Evolutionary conservation across 2,113 vertebrate genomes (phyloP).

Genomic region (Pangasianodon gigas): DNA sequence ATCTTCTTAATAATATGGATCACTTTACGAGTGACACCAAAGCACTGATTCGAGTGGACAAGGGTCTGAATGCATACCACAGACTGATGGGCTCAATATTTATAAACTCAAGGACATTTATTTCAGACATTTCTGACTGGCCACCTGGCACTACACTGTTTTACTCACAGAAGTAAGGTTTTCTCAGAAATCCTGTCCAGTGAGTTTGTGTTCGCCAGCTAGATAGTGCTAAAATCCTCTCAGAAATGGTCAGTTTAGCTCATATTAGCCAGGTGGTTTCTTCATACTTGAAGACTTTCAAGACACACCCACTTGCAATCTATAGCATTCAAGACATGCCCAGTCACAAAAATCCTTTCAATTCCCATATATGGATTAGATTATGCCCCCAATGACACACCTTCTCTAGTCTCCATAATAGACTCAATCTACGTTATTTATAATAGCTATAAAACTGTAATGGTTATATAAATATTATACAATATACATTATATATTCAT

Average conservation of each 20-base stretch:
- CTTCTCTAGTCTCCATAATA: not conserved
- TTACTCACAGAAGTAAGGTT: not conserved
- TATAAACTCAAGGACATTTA: not conserved
- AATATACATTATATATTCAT: too few relatives aligned
- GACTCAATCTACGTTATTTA: not conserved
- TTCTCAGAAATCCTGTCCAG: not conserved
- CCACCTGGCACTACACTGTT: not conserved
- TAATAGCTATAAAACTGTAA: not conserved
- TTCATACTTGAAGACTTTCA: not conserved
- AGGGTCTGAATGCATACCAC: not conserved
- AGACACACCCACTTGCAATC: not conserved
- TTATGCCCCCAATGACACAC: not conserved
- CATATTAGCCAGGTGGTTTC: not conserved
- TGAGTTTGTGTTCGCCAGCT: not conserved
- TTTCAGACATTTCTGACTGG: not conserved
- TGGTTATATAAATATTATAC: too few relatives aligned
- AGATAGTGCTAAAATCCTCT: not conserved
- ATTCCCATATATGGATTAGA: not conserved
- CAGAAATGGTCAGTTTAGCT: not conserved
- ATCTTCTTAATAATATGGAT: not conserved
- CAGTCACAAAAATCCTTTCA: too few relatives aligned
- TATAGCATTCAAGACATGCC: not conserved
- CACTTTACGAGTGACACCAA: not conserved
- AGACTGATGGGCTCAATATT: not conserved
- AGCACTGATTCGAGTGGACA: not conserved